Evolutionary conservation across 1,140 invertebrate species (phyloP), one percentile per base, ranked within the genome.

Genomic region (Propsilocerus akamusi): DNA sequence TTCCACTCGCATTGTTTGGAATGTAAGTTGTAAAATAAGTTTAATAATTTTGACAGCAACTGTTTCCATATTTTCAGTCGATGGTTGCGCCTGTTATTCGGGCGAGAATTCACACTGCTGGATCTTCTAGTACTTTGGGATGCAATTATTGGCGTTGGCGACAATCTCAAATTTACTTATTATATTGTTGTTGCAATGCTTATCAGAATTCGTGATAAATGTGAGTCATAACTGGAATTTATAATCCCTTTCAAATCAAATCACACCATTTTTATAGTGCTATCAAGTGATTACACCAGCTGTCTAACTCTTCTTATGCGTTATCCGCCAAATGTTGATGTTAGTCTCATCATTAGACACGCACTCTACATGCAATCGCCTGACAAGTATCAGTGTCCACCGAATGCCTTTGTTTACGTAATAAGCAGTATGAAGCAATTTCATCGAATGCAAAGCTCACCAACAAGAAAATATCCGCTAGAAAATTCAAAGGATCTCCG

Each of bases 101-200:
- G 83, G 0, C 69, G 85, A 12, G 85, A 88, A 63, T 87, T 86
- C 64, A 72, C 79, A 14, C 70, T 87, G 48, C 66, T 77, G 34
- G 83, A 86, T 58, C 62, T 87, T 25, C 66, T 86, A 10, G 72
- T 78, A 23, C 59, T 88, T 2, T 88, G 85, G 85, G 83, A 87
- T 56, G 83, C 81, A 26, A 75, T 88, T 25, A 86, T 89, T 67
- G 74, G 80, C 5, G 80, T 83, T 55, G 74, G 76, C n/a, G 72
- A 78, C 14, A 65, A 71, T 51, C 74, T 86, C 57, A 74, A 77
- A 25, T 66, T 86, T 23, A 73, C 83, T 17, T 81, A 88, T 60
- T 86, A 78, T 53, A 72, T 88, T 32, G 74, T 86, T 56, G 72
- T 85, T 17, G 77, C 82, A 4, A 83, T 88, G 79, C 60, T 88